Evolutionary conservation across 1,140 invertebrate species (phyloP), one percentile per base, ranked within the genome.

Genomic region (Mercenaria mercenaria): DNA sequence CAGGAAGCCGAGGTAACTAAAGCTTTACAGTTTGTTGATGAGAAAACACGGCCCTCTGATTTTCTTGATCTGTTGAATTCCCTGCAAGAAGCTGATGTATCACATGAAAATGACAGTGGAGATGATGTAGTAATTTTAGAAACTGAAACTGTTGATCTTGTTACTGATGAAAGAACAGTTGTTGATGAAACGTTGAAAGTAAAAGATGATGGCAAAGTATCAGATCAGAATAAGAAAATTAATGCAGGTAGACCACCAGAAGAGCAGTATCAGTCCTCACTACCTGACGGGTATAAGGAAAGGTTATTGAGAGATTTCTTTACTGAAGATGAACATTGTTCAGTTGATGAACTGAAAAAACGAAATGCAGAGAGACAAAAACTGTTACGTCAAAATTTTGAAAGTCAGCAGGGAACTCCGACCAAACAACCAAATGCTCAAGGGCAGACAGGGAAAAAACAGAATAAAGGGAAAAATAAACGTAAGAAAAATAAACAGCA

Each of bases 31-130:
- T 89, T 90, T 82, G 91, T 91, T 50, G 81, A 92, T 72, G 90
- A 92, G n/a, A 90, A 92, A 81, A 92, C 92, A 32, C 90, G 88
- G 81, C 93, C 93, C 50, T 86, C 92, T 50, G 93, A 93, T 39
- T 94, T 94, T 72, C 74, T 94, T 39, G 86, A 82, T 64, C 39
- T 72, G 37, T 39, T 83, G 34, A 56, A 72, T 77, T 76, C 61
- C 23, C n/a, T 50, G 29, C 59, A 89, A 47, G 64, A 52, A 23
- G 0, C 56, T 59, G 59, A 56, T 34, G 50, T 47, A 0, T 2
- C 6, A 4, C 18, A 59, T 80, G 83, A 77, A 34, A 20, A 26
- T 32, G 41, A 80, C n/a, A 23, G 34, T 56, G 72, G 20, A 43
- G 52, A 80, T 87, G 52, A 80, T 87, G 74, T 77, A 4, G 32